A percentile compares a stretch with the other conserved stretches of the same genome.
phyloP scores from a whole-genome alignment of 2,797 vertebrate species.

The Philypnodon macrostomus region DNA sequence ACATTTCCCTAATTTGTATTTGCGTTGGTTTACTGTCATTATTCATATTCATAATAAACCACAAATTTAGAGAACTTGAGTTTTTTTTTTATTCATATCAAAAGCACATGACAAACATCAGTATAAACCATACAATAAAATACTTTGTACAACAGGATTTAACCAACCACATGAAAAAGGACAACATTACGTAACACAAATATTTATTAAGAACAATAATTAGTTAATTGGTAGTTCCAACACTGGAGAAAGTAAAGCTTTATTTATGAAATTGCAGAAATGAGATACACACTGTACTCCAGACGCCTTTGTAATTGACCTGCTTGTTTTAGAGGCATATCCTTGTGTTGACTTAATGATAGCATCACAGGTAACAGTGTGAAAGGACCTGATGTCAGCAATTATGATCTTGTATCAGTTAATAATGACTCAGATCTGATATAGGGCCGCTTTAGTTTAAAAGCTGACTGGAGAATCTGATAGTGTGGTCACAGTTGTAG shows the following conservation, averaged over 20 bases:
- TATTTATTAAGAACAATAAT: conserved; percentile 53
- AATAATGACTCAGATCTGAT: conserved; percentile 72
- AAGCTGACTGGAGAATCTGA: conserved; percentile 69
- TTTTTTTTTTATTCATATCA: conserved; percentile 68
- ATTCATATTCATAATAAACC: not conserved
- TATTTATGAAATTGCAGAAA: conserved; percentile 17
- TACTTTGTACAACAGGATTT: conserved; percentile 31
- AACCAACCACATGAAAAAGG: conserved; percentile 50
- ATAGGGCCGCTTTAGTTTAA: conserved; percentile 45
- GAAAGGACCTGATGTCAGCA: conserved; percentile 73
- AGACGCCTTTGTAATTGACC: conserved; percentile 56
- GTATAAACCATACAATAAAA: conserved; percentile 42
- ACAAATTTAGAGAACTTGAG: not conserved
- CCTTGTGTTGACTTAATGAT: conserved; percentile 44
- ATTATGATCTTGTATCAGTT: conserved; percentile 61
- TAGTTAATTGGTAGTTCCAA: conserved; percentile 13
- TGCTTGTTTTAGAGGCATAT: conserved; percentile 54
- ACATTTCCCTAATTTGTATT: not conserved
- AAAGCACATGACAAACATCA: conserved; percentile 52
- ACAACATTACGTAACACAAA: conserved; percentile 50
- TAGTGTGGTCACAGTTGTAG: conserved; percentile 47
- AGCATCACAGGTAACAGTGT: conserved; percentile 59
- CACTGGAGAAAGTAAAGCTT: conserved; percentile 7
- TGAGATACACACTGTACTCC: conserved; percentile 8
- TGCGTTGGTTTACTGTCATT: not conserved